Evolutionary conservation across 2,888 invertebrate genomes (phyloP).

Genomic region (Torymus texanus): DNA sequence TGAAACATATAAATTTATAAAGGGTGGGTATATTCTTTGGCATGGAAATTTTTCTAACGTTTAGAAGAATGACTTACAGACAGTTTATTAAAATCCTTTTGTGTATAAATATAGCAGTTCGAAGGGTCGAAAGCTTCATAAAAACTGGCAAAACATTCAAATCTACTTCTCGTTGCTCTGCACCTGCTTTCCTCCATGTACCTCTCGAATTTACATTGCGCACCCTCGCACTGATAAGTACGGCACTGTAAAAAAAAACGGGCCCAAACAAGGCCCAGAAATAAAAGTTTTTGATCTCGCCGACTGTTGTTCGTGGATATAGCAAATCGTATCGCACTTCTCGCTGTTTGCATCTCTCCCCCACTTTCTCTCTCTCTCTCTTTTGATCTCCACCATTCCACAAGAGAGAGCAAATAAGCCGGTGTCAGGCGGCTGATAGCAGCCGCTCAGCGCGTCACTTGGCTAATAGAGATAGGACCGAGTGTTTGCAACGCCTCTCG

Average conservation of each 20-base stretch:
- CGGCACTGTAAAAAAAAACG: neutral
- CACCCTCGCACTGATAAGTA: too few species aligned
- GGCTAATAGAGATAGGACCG: conserved; percentile 74
- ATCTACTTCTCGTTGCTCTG: too few species aligned
- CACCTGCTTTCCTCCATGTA: too few species aligned
- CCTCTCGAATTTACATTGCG: too few species aligned
- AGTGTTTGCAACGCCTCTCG: conserved; percentile 65
- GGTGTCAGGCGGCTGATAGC: conserved; percentile 65
- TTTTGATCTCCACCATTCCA: conserved; percentile 49
- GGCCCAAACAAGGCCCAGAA: neutral
- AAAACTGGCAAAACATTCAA: too few species aligned
- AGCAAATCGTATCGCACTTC: conserved; percentile 58
- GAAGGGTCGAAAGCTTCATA: too few species aligned
- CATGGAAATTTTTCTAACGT: too few species aligned
- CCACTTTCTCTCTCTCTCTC: conserved; percentile 58
- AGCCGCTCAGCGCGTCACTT: conserved; percentile 68
- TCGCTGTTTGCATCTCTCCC: conserved; percentile 57
- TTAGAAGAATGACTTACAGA: too few species aligned
- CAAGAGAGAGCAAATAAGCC: conserved; percentile 67
- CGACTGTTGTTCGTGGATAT: conserved; percentile 60
- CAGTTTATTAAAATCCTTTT: too few species aligned
- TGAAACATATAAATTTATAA: too few species aligned
- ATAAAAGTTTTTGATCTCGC: conserved; percentile 16
- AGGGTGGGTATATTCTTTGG: too few species aligned
- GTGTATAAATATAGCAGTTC: too few species aligned